Evolutionary conservation across 2,797 vertebrate genomes (phyloP).

Genomic region (Pteropus rufus): DNA sequence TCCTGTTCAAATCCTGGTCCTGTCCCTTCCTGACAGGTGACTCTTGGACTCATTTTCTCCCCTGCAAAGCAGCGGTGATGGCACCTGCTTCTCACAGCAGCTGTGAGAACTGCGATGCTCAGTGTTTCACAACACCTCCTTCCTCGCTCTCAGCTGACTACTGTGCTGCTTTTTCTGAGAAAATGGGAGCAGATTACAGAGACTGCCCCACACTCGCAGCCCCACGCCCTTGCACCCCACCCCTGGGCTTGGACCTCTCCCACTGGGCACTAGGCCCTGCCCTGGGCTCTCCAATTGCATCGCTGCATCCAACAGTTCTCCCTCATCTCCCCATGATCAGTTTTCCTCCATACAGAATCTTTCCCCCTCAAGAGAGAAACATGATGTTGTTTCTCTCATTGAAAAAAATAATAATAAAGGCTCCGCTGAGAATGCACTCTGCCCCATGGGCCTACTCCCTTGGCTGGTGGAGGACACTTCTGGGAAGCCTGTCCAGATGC

Average conservation of each 20-base stretch:
- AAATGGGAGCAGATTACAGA: neutral
- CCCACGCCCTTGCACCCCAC: neutral
- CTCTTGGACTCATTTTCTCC: neutral
- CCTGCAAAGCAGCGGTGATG: neutral
- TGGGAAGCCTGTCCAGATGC: neutral
- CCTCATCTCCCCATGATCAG: rapidly evolving
- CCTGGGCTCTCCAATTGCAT: neutral
- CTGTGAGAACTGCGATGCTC: neutral
- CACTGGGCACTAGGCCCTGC: neutral
- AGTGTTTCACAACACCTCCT: neutral
- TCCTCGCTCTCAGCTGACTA: neutral
- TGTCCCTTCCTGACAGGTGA: neutral
- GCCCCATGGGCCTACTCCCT: neutral
- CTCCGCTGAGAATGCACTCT: neutral
- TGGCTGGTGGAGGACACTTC: neutral
- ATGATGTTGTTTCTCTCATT: neutral
- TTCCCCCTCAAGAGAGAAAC: neutral
- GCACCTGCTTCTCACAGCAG: neutral
- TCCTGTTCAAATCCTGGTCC: neutral
- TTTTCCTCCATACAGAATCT: neutral
- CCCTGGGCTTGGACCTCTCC: neutral
- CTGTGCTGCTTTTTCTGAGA: neutral
- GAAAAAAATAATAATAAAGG: neutral
- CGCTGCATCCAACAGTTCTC: neutral
- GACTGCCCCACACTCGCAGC: rapidly evolving